These are phyloP conservation scores for Dermochelys coriacea DNA, from an alignment of 2,797 vertebrate species.

Conservation along the genomic window DNA sequence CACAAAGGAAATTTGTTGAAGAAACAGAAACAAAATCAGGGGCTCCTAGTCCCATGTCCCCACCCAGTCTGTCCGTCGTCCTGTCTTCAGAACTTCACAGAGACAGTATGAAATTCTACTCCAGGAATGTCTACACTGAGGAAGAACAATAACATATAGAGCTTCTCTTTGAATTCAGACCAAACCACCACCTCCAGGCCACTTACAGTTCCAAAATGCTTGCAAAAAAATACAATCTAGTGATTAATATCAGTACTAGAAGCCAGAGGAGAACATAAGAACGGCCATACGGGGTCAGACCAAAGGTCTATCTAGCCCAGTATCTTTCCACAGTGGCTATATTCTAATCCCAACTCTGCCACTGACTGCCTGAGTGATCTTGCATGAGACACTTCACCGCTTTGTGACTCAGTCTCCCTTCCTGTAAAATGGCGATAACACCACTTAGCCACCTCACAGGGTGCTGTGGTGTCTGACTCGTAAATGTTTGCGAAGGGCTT, in stretches of 20 bases:
- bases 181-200: background rate
- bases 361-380: background rate
- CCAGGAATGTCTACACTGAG: background rate
- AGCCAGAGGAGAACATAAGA: background rate
- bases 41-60: background rate
- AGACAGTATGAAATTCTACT: accelerated
- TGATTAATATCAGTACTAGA: background rate
- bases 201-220: background rate
- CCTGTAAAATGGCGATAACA: background rate
- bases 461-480: background rate
- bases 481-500: background rate
- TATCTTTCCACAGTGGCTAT: too few relatives aligned
- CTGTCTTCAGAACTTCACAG: accelerated
- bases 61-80: background rate
- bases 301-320: too few relatives aligned
- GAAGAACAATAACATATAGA: background rate
- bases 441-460: background rate
- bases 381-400: background rate
- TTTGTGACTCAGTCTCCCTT: background rate
- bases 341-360: background rate
- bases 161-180: background rate
- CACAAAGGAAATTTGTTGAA: background rate
- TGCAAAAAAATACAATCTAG: background rate
- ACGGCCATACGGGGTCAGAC: too few relatives aligned
- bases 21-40: background rate